These are phyloP conservation scores for Neodiprion fabricii DNA, from an alignment of 1,140 invertebrate species.

Conservation along the genomic window DNA sequence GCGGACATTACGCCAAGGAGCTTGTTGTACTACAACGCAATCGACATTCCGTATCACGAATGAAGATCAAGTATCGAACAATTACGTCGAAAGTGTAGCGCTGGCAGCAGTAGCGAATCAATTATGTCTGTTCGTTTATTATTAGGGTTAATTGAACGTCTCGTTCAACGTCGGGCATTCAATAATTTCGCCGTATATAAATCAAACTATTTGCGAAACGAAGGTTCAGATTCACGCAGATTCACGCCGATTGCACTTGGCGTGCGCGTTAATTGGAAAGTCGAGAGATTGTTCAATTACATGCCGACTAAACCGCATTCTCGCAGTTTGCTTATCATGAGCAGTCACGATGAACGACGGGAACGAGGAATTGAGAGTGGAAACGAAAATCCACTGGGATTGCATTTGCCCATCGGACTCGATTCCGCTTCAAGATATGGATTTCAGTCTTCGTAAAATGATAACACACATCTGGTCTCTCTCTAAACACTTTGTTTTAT, in stretches of 20 bases:
- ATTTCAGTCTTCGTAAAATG: too few relatives aligned
- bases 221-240: background rate
- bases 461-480: too few relatives aligned
- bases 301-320: background rate
- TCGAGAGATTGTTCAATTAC: slow-evolving; percentile 3
- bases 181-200: background rate
- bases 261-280: background rate
- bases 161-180: background rate
- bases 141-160: background rate
- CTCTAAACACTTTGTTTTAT: too few relatives aligned
- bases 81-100: background rate
- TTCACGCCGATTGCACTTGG: background rate
- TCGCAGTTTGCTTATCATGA: background rate
- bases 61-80: background rate
- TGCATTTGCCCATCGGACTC: too few relatives aligned
- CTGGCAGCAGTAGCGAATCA: too few relatives aligned
- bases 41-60: background rate
- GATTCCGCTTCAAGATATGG: too few relatives aligned
- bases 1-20: too few relatives aligned
- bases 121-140: background rate
- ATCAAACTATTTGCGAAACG: background rate
- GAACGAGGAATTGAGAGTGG: too few relatives aligned
- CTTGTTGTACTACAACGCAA: too few relatives aligned
- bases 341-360: too few relatives aligned
- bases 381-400: too few relatives aligned